Percentiles rank a stretch among this genome's conserved stretches.
Evolutionary conservation across 1,140 invertebrate genomes (phyloP).

Genomic region (Globodera ellingtonae): DNA sequence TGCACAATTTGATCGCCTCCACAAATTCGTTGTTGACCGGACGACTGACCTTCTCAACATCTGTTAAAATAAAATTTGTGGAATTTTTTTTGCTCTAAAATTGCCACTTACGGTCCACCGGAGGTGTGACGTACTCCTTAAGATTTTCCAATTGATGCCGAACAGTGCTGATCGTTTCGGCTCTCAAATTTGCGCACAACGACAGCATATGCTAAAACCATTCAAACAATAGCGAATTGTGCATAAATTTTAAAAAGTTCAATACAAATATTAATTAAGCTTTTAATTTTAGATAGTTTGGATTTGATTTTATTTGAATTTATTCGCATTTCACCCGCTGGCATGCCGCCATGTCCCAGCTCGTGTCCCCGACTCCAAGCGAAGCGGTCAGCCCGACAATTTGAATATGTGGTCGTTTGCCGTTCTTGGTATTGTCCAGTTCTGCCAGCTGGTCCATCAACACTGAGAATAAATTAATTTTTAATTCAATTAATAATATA

Average conservation of each 20-base stretch:
- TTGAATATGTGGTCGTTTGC: conserved; percentile 33
- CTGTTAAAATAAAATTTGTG: background rate
- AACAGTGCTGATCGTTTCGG: conserved; percentile 43
- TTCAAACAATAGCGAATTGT: background rate
- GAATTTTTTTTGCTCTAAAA: conserved; percentile 22
- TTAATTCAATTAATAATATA: no score
- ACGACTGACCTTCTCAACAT: conserved; percentile 8
- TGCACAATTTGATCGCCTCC: conserved; percentile 25
- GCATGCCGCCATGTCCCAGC: conserved; percentile 33
- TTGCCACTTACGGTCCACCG: conserved; percentile 33
- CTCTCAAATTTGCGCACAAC: conserved; percentile 38
- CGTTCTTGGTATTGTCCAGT: conserved; percentile 19
- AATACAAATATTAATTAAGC: background rate
- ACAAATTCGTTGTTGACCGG: conserved; percentile 14
- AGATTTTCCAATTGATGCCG: conserved; percentile 42
- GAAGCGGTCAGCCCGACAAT: conserved; percentile 58
- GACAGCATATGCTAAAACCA: conserved; percentile 36
- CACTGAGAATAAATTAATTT: conserved; percentile 35
- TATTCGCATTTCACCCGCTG: conserved; percentile 9
- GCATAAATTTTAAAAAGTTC: background rate
- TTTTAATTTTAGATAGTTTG: background rate
- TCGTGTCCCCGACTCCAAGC: conserved; percentile 47
- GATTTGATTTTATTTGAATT: background rate
- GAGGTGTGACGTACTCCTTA: conserved; percentile 32
- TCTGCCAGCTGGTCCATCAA: conserved; percentile 45